Conservation (phyloP, 2,797 vertebrate genomes). For the Threskiornis aethiopicus region DNA sequence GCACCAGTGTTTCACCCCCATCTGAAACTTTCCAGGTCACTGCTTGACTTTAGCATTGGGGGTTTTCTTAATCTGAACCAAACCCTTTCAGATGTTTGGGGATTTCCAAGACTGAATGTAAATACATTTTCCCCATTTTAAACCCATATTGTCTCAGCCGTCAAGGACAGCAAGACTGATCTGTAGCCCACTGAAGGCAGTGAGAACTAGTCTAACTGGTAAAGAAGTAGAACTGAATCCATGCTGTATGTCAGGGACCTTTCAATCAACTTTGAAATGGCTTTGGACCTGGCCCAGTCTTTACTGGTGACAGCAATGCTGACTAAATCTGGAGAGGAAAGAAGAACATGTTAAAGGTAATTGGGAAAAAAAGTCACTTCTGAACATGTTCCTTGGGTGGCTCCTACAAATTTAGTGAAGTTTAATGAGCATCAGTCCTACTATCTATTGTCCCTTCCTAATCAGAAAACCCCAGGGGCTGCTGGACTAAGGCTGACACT, state of each 20-base stretch:
- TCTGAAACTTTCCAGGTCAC: background rate
- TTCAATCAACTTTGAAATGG: background rate
- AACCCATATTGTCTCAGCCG: background rate
- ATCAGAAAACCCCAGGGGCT: background rate
- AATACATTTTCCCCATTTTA: background rate
- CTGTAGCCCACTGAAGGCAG: background rate
- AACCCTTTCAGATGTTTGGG: background rate
- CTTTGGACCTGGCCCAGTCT: background rate
- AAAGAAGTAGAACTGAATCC: background rate
- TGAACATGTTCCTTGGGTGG: background rate
- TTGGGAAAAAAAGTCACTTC: background rate
- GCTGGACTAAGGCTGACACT: background rate
- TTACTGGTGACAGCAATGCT: background rate
- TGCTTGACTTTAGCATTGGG: background rate
- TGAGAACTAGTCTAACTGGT: background rate
- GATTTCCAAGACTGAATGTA: background rate
- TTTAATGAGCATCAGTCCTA: background rate
- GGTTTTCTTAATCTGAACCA: background rate
- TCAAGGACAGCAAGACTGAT: background rate
- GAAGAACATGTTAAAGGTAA: background rate
- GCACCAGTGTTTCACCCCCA: background rate
- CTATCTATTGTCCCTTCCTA: background rate
- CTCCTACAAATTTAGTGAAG: background rate
- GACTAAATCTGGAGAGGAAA: background rate
- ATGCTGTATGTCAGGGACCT: background rate